Evolutionary conservation across 1,140 invertebrate species (phyloP).

Genomic region (Formica selysi): DNA sequence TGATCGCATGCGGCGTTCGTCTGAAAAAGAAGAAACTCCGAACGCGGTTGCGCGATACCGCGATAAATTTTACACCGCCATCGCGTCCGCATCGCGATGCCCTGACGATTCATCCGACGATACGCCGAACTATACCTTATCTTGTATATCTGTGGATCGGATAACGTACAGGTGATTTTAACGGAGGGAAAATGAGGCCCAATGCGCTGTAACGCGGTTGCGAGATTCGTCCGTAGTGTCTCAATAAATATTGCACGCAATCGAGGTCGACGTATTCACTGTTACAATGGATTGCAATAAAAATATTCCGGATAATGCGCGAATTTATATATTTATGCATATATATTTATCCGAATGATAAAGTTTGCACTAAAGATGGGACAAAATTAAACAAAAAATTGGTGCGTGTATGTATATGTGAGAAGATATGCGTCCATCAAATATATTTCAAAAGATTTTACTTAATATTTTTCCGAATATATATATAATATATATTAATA

Average conservation of each 20-base stretch:
- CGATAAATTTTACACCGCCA: conserved; percentile 68
- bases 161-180: conserved; percentile 47
- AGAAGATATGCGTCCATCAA: background rate
- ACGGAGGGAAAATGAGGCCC: conserved; percentile 12
- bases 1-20: conserved; percentile 65
- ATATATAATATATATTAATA: background rate
- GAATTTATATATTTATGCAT: background rate
- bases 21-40: conserved; percentile 70
- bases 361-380: conserved; percentile 11
- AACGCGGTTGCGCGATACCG: conserved; percentile 61
- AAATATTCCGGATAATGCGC: conserved; percentile 27
- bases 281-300: conserved; percentile 23
- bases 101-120: conserved; percentile 50
- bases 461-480: conserved; percentile 17
- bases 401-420: background rate
- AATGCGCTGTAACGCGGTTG: conserved; percentile 22
- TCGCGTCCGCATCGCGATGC: conserved; percentile 64
- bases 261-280: conserved; percentile 27
- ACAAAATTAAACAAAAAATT: background rate
- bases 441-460: background rate
- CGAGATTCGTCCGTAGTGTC: conserved; percentile 18
- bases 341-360: conserved; percentile 2
- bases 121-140: conserved; percentile 47
- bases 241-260: conserved; percentile 43
- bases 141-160: conserved; percentile 33